Percentiles rank a stretch among this genome's conserved stretches.
phyloP scores from a whole-genome alignment of 2,113 vertebrate genomes.

The Felis catus region DNA sequence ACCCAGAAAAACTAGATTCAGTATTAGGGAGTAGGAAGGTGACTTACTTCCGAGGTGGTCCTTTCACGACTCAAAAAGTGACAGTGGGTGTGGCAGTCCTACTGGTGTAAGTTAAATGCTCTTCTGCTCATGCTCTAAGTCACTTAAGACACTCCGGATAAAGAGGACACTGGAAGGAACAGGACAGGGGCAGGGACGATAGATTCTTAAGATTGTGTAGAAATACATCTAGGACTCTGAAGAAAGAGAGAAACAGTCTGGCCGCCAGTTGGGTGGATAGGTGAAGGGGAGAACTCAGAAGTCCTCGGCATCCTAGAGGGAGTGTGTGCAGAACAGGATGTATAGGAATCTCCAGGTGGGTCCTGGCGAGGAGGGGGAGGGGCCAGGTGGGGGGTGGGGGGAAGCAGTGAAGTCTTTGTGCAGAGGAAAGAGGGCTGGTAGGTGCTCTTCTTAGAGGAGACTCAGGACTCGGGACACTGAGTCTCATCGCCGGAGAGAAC shows the following conservation, averaged over 20 bases:
- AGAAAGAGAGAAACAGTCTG: not conserved
- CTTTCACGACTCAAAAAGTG: not conserved
- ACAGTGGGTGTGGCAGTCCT: accelerated
- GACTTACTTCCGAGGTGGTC: too few species aligned
- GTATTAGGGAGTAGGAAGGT: not conserved
- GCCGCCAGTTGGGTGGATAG: accelerated
- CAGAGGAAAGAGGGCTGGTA: accelerated
- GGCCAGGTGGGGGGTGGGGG: not conserved
- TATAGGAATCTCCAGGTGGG: accelerated
- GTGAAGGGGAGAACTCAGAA: not conserved
- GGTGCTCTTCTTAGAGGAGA: not conserved
- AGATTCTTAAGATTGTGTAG: too few species aligned
- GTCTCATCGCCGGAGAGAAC: not conserved
- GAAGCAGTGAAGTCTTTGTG: not conserved
- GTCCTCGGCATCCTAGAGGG: not conserved
- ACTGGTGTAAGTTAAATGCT: too few species aligned
- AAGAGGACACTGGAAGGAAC: too few species aligned
- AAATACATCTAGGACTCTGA: not conserved
- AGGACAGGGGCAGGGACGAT: too few species aligned
- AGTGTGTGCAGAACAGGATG: not conserved
- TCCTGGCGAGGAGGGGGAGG: too few species aligned
- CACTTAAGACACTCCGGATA: not conserved
- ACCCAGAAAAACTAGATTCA: not conserved
- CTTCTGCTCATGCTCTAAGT: accelerated
- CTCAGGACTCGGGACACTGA: too few species aligned